Evolutionary conservation across 2,888 invertebrate genomes (phyloP).

Genomic region (Polymixis flavicincta): DNA sequence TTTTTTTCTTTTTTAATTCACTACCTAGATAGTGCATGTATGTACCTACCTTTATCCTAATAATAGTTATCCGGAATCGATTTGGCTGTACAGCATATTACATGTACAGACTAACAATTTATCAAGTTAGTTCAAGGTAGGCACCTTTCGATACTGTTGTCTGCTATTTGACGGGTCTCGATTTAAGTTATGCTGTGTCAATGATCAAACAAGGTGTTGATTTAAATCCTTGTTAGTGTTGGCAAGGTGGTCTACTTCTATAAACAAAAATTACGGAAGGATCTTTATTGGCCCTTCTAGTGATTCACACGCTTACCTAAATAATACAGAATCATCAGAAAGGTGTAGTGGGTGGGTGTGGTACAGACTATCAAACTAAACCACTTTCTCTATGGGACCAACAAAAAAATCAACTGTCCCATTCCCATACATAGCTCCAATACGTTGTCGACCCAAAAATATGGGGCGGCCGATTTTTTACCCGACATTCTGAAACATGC

Average conservation of each 20-base stretch:
- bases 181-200: conserved; percentile 17
- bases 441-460: not conserved
- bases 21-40: not conserved
- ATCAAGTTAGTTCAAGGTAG: conserved; percentile 67
- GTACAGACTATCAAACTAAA: not conserved
- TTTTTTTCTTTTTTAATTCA: not conserved
- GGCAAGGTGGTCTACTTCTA: conserved; percentile 26
- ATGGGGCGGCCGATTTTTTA: not conserved
- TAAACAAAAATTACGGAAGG: not conserved
- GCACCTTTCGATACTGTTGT: conserved; percentile 67
- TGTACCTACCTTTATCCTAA: conserved; percentile 10
- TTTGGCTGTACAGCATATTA: conserved; percentile 48
- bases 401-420: not conserved
- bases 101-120: conserved; percentile 25
- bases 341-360: not conserved
- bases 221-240: conserved; percentile 17
- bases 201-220: conserved; percentile 22
- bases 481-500: not conserved
- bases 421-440: not conserved
- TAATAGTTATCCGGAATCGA: conserved; percentile 52
- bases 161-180: conserved; percentile 44
- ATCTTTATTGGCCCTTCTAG: not conserved
- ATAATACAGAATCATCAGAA: not conserved
- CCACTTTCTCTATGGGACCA: too few relatives aligned
- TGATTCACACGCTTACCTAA: not conserved